Evolutionary conservation across 2,888 invertebrate species (phyloP).

Genomic region (Napeogenes sylphis): DNA sequence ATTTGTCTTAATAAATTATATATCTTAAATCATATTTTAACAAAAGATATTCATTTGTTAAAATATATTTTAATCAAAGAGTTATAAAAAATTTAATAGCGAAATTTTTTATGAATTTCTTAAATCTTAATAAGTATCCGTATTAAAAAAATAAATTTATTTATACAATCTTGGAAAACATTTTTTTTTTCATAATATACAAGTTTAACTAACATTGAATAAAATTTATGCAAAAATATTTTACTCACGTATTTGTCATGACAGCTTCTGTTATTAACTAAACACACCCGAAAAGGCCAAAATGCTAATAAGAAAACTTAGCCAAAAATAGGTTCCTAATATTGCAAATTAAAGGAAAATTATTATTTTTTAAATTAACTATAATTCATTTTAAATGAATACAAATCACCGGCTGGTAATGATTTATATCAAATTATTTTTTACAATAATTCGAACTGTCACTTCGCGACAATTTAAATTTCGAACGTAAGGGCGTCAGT

Average conservation of each 20-base stretch:
- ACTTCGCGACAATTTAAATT: conserved; percentile 47
- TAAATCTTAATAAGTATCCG: too few species aligned
- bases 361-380: too few species aligned
- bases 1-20: too few species aligned
- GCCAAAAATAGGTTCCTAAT: conserved; percentile 29
- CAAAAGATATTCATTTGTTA: too few species aligned
- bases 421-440: conserved; percentile 13
- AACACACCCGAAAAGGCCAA: conserved; percentile 38
- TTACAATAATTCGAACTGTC: conserved; percentile 38
- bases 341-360: conserved; percentile 6
- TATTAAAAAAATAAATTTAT: too few species aligned
- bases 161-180: too few species aligned
- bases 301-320: conserved; percentile 36
- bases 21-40: too few species aligned
- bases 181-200: background rate
- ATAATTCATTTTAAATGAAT: conserved; percentile 34
- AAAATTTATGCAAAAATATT: conserved; percentile 36
- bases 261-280: conserved; percentile 41
- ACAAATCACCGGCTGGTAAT: conserved; percentile 34
- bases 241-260: conserved; percentile 53
- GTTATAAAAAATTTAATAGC: too few species aligned
- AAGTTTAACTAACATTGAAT: conserved; percentile 14
- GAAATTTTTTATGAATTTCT: too few species aligned
- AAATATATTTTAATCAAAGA: too few species aligned
- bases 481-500: conserved; percentile 42